Conservation (phyloP, 1,140 invertebrate genomes). For the Limonius californicus region DNA sequence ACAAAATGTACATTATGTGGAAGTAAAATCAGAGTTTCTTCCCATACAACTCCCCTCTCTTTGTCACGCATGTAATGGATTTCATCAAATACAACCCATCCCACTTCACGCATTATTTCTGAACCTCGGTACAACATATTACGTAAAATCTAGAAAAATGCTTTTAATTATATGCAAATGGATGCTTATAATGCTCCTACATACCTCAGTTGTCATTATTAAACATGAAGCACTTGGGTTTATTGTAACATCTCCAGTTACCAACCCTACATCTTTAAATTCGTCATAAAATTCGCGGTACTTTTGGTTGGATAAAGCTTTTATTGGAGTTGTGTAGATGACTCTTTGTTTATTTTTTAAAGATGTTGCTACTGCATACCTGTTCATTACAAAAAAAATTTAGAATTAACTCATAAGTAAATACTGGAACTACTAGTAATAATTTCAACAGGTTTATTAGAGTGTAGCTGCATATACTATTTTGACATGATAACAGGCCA, state of each 20-base stretch:
- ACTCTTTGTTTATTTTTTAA: constrained; percentile 77
- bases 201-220: constrained; percentile 98
- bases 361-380: constrained; percentile 70
- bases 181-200: too few species aligned
- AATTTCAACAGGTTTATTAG: too few species aligned
- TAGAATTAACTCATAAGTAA: too few species aligned
- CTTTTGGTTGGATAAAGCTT: constrained; percentile 99
- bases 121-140: constrained; percentile 99
- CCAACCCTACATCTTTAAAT: constrained; percentile 95
- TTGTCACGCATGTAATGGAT: constrained; percentile 99
- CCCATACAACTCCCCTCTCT: constrained; percentile 98
- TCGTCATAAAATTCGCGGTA: constrained; percentile 97
- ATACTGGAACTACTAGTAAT: too few species aligned
- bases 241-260: constrained; percentile 99
- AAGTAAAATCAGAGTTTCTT: constrained; percentile 96
- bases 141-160: constrained; percentile 82
- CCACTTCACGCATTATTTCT: constrained; percentile 97
- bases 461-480: too few species aligned
- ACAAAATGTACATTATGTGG: constrained; percentile 99
- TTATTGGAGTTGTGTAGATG: constrained; percentile 99
- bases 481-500: too few species aligned
- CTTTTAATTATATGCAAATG: too few species aligned
- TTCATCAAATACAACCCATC: constrained; percentile 99
- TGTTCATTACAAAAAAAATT: too few species aligned
- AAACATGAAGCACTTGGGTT: constrained; percentile 96